Evolutionary conservation across 2,888 invertebrate genomes (phyloP).

Genomic region (Dicyrtoma fusca): DNA sequence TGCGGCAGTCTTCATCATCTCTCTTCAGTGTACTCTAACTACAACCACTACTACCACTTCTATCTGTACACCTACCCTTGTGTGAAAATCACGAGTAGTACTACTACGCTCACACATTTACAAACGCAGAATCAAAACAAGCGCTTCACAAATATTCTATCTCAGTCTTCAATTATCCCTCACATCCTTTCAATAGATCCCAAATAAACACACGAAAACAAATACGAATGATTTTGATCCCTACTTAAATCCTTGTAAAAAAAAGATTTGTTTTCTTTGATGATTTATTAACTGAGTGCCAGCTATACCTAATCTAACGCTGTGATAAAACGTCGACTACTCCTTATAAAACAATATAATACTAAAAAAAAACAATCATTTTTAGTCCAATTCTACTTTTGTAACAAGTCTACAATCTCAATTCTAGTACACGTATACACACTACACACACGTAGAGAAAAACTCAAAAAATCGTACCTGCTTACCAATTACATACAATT

Average conservation of each 20-base stretch:
- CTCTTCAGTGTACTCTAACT: neutral
- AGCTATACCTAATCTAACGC: constrained; percentile 10
- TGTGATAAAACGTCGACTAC: constrained; percentile 20
- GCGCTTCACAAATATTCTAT: neutral
- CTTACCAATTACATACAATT: too few species aligned
- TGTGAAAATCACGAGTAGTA: constrained; percentile 10
- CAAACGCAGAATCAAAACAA: neutral
- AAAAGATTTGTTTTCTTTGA: neutral
- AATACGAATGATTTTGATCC: neutral
- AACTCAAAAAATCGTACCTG: constrained; percentile 11
- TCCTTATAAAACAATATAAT: too few species aligned
- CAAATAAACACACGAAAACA: neutral
- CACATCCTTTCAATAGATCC: too few species aligned
- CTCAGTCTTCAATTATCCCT: neutral
- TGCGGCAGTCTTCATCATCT: constrained; percentile 40
- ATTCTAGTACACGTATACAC: too few species aligned
- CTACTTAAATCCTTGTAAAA: neutral
- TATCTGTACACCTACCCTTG: too few species aligned
- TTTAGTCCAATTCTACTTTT: too few species aligned
- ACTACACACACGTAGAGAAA: neutral
- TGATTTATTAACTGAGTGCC: constrained; percentile 14
- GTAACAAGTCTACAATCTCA: too few species aligned
- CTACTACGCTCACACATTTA: neutral
- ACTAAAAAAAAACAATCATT: too few species aligned
- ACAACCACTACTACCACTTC: constrained; percentile 5